A percentile compares a stretch with the other conserved stretches of the same genome.
Conservation (phyloP, 2,113 vertebrate species). For the Periophthalmus modestus region DNA sequence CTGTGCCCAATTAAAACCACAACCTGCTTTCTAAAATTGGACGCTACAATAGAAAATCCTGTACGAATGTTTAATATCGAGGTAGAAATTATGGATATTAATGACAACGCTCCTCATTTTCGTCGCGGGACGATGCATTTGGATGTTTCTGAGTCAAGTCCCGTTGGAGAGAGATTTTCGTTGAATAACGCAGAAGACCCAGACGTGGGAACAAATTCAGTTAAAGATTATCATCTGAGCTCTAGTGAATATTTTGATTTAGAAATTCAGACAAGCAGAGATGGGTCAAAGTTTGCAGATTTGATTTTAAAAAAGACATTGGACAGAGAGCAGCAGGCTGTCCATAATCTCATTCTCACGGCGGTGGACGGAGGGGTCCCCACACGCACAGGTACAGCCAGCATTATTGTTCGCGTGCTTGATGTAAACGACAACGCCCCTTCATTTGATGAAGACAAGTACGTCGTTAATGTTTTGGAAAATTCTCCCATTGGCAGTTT, state of each 20-base stretch:
- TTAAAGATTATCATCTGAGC: slow-evolving; percentile 67
- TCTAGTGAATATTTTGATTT: slow-evolving; percentile 60
- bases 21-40: slow-evolving; percentile 68
- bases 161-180: slow-evolving; percentile 68
- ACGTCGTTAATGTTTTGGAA: slow-evolving; percentile 61
- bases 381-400: slow-evolving; percentile 69
- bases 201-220: slow-evolving; percentile 67
- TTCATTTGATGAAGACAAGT: slow-evolving; percentile 59
- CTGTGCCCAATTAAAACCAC: slow-evolving; percentile 16
- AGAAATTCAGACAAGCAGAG: slow-evolving; percentile 69
- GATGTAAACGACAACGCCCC: slow-evolving; percentile 75
- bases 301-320: slow-evolving; percentile 61
- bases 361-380: slow-evolving; percentile 73
- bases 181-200: slow-evolving; percentile 71
- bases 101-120: slow-evolving; percentile 71
- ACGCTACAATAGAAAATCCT: slow-evolving; percentile 77
- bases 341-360: slow-evolving; percentile 71
- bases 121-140: slow-evolving; percentile 75
- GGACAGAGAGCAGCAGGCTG: slow-evolving; percentile 62
- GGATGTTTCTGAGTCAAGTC: slow-evolving; percentile 66
- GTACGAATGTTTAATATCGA: slow-evolving; percentile 78
- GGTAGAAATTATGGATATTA: slow-evolving; percentile 68
- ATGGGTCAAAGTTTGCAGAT: slow-evolving; percentile 69
- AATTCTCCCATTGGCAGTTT: slow-evolving; percentile 65
- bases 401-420: slow-evolving; percentile 65